Evolutionary conservation across 92 coral and sea anemone species (phyloP).

Genomic region (Anthopleura xanthogrammica): DNA sequence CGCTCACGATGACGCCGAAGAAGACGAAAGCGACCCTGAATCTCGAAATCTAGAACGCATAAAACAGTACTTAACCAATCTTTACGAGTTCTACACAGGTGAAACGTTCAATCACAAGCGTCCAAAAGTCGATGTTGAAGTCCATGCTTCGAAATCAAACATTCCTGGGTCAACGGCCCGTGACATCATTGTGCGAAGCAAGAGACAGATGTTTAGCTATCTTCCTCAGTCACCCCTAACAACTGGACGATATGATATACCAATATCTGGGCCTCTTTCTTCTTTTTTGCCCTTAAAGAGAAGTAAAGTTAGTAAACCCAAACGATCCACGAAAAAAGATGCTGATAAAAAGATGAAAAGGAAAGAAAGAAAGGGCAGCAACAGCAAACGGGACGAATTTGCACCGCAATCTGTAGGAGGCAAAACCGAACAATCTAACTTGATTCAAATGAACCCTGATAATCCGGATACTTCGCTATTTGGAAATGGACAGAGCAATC

Average conservation of each 20-base stretch:
- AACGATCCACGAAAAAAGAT: slow-evolving; percentile 13
- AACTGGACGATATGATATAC: slow-evolving; percentile 34
- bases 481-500: neutral
- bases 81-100: slow-evolving; percentile 55
- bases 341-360: neutral
- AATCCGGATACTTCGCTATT: slow-evolving; percentile 1
- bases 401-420: slow-evolving; percentile 4
- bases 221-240: slow-evolving; percentile 51
- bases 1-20: slow-evolving; percentile 13
- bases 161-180: slow-evolving; percentile 60
- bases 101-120: slow-evolving; percentile 49
- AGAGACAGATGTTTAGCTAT: slow-evolving; percentile 58
- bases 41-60: slow-evolving; percentile 18
- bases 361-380: neutral
- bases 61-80: slow-evolving; percentile 39
- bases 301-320: neutral
- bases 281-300: neutral
- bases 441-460: slow-evolving; percentile 22
- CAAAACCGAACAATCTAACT: slow-evolving; percentile 6
- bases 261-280: neutral
- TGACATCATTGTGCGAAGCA: slow-evolving; percentile 40
- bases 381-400: slow-evolving; percentile 40
- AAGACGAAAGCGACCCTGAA: slow-evolving; percentile 19
- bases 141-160: slow-evolving; percentile 86
- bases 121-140: slow-evolving; percentile 85